Base-by-base conservation (phyloP, 2,888 invertebrate species). In the Steromphala cineraria region DNA sequence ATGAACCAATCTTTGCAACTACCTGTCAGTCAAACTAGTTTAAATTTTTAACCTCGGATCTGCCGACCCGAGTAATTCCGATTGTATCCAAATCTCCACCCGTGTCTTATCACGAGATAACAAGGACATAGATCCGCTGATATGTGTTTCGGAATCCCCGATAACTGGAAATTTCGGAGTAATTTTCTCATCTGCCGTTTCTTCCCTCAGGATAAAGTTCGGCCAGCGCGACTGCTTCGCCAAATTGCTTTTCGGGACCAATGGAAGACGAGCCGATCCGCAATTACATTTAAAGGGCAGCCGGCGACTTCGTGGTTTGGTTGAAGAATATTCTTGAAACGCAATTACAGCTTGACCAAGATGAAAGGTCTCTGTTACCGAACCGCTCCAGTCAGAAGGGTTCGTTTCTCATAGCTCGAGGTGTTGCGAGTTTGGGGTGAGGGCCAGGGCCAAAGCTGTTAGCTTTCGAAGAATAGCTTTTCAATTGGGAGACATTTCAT, bases 181-280 rank as follows among this genome's bases (percentile, higher is more conserved):
- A 71, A 71, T 71, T 71, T 71, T 71, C 71, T 36, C 71, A 71
- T 71, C 71, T 71, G 31, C n/a, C 24, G 17, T 31, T 71, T 71
- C 71, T 36, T 31, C 71, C 71, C 71, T 19, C 40, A 36, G 71
- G 71, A 71, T 36, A 71, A 19, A 36, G 36, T 36, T 19, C 19
- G 31, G 71, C 19, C 71, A 40, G 71, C 31, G 8, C 71, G 28
- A 36, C 40, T 71, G 71, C 31, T 71, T 71, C 40, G 17, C 71
- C 40, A 71, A 71, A 71, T 71, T 71, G 71, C 71, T 36, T 71
- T 36, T 71, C 71, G 19, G 19, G 40, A 71, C 28, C 71, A 17
- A n/a, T 71, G 71, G 31, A 71, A 71, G 71, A 71, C 36, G 71
- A 71, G 36, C 71, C 36, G 40, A 13, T 36, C 36, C 40, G 31